Evolutionary conservation across 2,888 invertebrate genomes (phyloP).

Genomic region (Mantis religiosa): DNA sequence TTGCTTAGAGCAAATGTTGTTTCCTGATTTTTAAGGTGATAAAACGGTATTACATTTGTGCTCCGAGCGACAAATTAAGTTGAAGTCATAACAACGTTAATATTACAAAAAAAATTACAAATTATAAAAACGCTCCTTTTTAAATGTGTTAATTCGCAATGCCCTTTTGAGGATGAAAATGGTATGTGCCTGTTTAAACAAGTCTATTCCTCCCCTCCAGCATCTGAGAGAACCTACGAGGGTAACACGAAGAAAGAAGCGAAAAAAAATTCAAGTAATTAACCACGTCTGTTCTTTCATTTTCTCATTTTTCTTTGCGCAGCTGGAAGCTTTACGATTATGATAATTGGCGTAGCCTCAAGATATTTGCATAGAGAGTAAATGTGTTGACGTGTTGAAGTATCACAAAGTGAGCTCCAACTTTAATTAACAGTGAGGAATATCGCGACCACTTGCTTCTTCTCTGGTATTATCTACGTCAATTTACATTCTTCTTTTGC

Average conservation of each 20-base stretch:
- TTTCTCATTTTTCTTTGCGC: background rate
- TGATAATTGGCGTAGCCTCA: background rate
- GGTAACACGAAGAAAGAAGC: background rate
- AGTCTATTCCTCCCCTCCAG: background rate
- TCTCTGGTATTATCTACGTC: background rate
- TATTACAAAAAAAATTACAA: background rate
- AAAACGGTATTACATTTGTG: background rate
- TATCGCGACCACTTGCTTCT: background rate
- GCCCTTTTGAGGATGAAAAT: background rate
- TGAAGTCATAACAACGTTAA: background rate
- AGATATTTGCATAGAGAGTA: background rate
- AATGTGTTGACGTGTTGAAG: background rate
- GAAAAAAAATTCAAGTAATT: background rate
- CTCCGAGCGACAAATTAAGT: background rate
- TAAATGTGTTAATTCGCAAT: background rate
- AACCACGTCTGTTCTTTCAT: background rate
- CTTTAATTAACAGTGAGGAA: background rate
- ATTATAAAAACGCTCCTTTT: background rate
- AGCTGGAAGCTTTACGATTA: background rate
- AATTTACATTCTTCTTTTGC: no score
- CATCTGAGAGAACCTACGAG: background rate
- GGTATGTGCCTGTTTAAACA: background rate
- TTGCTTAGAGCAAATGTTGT: background rate
- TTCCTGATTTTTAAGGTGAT: background rate
- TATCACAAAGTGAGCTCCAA: background rate